These are phyloP conservation scores for Argyrosomus japonicus DNA, from an alignment of 2,113 vertebrate species.

Conservation along the genomic window DNA sequence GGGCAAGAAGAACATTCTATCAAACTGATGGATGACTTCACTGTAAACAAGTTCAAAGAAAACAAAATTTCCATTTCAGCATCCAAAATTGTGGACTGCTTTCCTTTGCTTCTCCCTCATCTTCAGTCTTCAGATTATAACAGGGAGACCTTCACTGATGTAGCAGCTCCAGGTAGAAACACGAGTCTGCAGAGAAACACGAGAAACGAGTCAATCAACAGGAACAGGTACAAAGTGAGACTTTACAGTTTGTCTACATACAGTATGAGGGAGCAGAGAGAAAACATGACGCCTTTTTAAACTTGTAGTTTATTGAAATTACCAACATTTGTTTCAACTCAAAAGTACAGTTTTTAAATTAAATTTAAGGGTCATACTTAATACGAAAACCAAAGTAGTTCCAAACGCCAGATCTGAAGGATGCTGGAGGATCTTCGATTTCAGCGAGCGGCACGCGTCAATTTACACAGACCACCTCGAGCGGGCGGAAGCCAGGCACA, in stretches of 20 bases:
- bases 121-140: constrained; percentile 37
- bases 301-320: too few relatives aligned
- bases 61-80: constrained; percentile 14
- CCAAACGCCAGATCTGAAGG: too few relatives aligned
- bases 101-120: neutral
- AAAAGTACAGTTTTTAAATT: too few relatives aligned
- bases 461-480: too few relatives aligned
- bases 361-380: too few relatives aligned
- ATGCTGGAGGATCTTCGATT: too few relatives aligned
- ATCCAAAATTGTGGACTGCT: neutral
- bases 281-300: too few relatives aligned
- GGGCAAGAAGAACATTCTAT: neutral
- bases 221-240: neutral
- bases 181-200: constrained; percentile 34
- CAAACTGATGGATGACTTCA: neutral
- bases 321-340: too few relatives aligned
- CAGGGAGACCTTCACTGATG: neutral
- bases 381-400: too few relatives aligned
- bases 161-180: constrained; percentile 29
- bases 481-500: too few relatives aligned
- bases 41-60: constrained; percentile 26
- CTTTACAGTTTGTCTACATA: neutral
- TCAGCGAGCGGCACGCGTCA: too few relatives aligned
- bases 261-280: neutral
- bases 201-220: neutral